Conservation (phyloP, 1,140 invertebrate genomes). For the Bombyx mandarina region DNA sequence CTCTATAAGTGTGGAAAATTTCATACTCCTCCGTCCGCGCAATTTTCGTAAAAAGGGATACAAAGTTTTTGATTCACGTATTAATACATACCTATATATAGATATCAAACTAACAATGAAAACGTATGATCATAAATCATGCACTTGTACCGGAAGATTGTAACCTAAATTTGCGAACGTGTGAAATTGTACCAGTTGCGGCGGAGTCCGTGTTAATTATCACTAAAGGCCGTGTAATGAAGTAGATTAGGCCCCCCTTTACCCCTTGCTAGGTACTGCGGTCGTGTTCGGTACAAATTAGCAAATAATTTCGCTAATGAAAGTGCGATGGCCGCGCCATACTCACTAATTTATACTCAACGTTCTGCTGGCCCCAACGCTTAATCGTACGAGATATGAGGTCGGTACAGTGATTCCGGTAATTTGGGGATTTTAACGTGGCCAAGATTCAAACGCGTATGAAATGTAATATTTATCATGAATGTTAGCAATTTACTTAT, state of each 20-base stretch:
- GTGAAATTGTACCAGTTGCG: constrained; percentile 30
- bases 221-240: constrained; percentile 37
- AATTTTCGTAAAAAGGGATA: too few relatives aligned
- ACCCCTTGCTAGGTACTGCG: constrained; percentile 29
- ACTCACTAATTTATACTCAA: constrained; percentile 18
- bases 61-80: too few relatives aligned
- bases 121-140: too few relatives aligned
- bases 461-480: too few relatives aligned
- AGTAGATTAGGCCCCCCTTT: constrained; percentile 37
- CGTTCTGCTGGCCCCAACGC: constrained; percentile 14
- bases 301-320: constrained; percentile 50
- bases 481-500: too few relatives aligned
- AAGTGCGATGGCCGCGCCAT: constrained; percentile 26
- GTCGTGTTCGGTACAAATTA: constrained; percentile 43
- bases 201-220: constrained; percentile 39
- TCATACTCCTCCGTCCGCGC: too few relatives aligned
- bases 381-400: constrained; percentile 18
- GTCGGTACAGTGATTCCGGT: constrained; percentile 17
- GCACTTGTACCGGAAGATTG: too few relatives aligned
- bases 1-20: too few relatives aligned
- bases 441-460: not conserved
- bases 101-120: too few relatives aligned
- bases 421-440: constrained; percentile 11
- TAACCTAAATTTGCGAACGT: constrained; percentile 14
- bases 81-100: too few relatives aligned